Base-by-base conservation (phyloP, 2,797 vertebrate species). In the Sebastes steindachneri region DNA sequence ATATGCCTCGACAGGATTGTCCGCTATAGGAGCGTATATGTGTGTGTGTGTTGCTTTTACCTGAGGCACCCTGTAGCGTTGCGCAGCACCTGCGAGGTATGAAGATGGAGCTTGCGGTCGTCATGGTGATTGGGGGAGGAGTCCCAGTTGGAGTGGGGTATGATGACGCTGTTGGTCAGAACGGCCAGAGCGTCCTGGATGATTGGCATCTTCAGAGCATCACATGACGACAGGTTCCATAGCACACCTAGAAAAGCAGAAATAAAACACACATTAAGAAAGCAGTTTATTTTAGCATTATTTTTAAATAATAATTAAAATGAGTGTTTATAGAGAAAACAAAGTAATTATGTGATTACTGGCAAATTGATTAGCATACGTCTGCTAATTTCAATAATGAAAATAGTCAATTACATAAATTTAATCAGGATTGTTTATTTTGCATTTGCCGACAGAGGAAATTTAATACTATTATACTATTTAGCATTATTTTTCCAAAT, bases 131-230 rank as follows among this genome's bases (percentile, higher is more conserved):
- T 93, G 0, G 98, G 97, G 54, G 98, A 97, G 76, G 98, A 97
- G 89, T 99, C 98, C 98, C 98, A 99, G 89, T 96, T 97, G 0
- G 98, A 99, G 93, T 99, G 97, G 21, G 99, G 99, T 90, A 99
- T 99, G 89, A 99, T 99, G 94, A 99, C 97, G 1, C 98, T 97
- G 28, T 99, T 99, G 93, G 98, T 99, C 94, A 99, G 94, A 86
- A 99, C 98, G 3, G 97, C 97, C 57, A 99, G 96, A 77, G 99
- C 98, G 55, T 99, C 99, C 93, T 99, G 99, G 94, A 99, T 99
- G 91, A 99, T 99, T 81, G 99, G 98, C 99, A 99, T 99, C 95
- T 99, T 99, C 88, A 99, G 96, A 75, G 98, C 98, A 77, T 99
- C 99, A 11, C 99, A 99, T 7, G 99, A 99, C 0, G 99, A 99